These are phyloP conservation scores for Artibeus jamaicensis DNA, from an alignment of 2,797 vertebrate genomes.

Conservation along the genomic window DNA sequence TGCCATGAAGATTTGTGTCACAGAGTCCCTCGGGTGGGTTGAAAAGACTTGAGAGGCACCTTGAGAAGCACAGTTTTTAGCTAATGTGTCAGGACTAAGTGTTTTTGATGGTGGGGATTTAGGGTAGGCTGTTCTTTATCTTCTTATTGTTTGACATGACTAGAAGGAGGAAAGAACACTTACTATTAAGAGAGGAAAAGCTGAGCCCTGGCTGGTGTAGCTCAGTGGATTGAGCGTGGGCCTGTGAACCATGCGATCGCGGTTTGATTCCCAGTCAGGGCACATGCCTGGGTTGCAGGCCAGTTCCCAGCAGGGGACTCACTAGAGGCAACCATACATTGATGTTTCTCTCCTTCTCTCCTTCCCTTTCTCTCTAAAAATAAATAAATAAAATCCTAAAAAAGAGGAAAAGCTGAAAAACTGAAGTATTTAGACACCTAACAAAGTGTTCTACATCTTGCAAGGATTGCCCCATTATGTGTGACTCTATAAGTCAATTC, in stretches of 20 bases:
- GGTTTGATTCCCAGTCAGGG: too few species aligned
- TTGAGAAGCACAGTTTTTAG: not conserved
- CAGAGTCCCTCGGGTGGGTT: not conserved
- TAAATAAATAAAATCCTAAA: too few species aligned
- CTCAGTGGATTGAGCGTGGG: too few species aligned
- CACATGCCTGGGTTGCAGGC: too few species aligned
- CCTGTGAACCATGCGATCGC: too few species aligned
- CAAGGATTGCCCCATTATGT: not conserved
- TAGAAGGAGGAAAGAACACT: not conserved
- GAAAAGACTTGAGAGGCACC: not conserved
- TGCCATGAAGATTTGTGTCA: not conserved
- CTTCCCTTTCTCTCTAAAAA: too few species aligned
- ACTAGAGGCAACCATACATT: too few species aligned
- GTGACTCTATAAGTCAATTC: not conserved
- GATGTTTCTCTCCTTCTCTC: too few species aligned
- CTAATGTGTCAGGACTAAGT: not conserved
- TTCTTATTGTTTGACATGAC: not conserved
- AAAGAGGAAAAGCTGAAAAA: slow-evolving; percentile 2
- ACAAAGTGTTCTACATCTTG: not conserved
- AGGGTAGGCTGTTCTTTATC: not conserved
- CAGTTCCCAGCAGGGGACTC: too few species aligned
- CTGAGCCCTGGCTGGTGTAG: too few species aligned
- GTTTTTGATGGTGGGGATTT: not conserved
- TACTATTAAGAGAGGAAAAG: not conserved
- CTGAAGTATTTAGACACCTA: not conserved